These are phyloP conservation scores for Drosophila kokeensis DNA, from an alignment of 2,888 invertebrate genomes.

Conservation along the genomic window DNA sequence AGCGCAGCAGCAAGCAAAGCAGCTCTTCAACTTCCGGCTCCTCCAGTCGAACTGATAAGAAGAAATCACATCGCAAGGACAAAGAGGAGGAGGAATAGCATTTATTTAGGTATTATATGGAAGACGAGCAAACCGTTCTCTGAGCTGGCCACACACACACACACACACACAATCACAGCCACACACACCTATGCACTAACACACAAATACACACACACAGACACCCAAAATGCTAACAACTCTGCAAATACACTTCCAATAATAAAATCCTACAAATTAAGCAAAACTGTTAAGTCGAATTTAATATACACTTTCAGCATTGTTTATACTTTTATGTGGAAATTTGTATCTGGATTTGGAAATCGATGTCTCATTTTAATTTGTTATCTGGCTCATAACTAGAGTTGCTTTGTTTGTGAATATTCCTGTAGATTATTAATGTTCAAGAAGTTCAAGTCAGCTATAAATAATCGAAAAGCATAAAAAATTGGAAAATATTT, in stretches of 20 bases:
- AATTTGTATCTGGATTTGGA: neutral
- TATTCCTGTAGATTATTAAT: neutral
- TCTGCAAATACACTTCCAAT: constrained; percentile 54
- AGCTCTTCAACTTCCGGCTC: constrained; percentile 56
- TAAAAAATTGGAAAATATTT: neutral
- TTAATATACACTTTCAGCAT: neutral
- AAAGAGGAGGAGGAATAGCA: constrained; percentile 90
- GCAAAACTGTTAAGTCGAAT: constrained; percentile 2
- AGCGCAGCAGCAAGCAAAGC: constrained; percentile 71
- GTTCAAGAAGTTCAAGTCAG: neutral
- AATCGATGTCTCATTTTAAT: neutral
- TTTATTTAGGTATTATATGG: constrained; percentile 63
- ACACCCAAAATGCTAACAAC: constrained; percentile 21
- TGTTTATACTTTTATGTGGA: neutral
- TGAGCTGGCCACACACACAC: constrained; percentile 40
- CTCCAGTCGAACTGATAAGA: constrained; percentile 86
- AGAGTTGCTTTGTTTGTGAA: neutral
- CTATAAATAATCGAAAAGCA: neutral
- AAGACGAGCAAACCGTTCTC: constrained; percentile 45
- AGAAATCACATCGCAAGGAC: constrained; percentile 90
- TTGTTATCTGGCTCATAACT: neutral
- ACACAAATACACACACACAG: neutral
- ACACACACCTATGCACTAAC: constrained; percentile 3
- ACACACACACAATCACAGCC: constrained; percentile 2
- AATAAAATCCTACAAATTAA: constrained; percentile 51